phyloP scores from a whole-genome alignment of 2,113 vertebrate species.

The Silurus glanis region DNA sequence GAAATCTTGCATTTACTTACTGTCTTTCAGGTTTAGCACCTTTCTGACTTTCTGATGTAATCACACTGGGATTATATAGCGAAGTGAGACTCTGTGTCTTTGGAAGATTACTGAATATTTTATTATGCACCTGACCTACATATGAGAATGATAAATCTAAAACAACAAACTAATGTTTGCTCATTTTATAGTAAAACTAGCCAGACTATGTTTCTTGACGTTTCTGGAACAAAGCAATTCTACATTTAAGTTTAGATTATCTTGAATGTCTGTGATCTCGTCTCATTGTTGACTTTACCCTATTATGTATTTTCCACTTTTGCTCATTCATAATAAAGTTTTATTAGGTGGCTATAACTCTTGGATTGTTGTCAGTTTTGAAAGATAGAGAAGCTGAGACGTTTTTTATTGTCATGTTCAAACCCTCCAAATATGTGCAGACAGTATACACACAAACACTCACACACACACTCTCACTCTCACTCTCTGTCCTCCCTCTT shows the following conservation, averaged over 20 bases:
- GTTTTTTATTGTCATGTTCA: background rate
- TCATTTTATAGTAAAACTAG: background rate
- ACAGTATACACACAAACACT: background rate
- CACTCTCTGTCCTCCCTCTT: constrained; percentile 29
- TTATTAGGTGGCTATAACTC: background rate
- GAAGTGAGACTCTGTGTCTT: background rate
- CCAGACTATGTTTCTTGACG: background rate
- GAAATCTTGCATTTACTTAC: constrained; percentile 14
- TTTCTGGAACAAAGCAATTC: background rate
- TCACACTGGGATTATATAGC: background rate
- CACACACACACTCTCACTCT: constrained; percentile 6
- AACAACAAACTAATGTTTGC: background rate
- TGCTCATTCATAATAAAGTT: background rate
- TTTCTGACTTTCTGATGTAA: background rate
- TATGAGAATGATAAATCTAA: background rate
- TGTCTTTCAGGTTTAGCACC: background rate
- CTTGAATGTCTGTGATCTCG: background rate
- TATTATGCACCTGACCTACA: background rate
- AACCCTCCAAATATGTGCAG: background rate
- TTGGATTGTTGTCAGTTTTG: background rate
- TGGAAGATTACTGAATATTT: background rate
- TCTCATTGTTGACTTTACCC: background rate
- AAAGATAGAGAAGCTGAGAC: background rate
- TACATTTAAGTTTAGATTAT: background rate
- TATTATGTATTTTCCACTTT: background rate